A percentile compares a stretch with the other conserved stretches of the same genome.
Evolutionary conservation across 2,113 vertebrate species (phyloP).

Genomic region (Hippopotamus amphibius): DNA sequence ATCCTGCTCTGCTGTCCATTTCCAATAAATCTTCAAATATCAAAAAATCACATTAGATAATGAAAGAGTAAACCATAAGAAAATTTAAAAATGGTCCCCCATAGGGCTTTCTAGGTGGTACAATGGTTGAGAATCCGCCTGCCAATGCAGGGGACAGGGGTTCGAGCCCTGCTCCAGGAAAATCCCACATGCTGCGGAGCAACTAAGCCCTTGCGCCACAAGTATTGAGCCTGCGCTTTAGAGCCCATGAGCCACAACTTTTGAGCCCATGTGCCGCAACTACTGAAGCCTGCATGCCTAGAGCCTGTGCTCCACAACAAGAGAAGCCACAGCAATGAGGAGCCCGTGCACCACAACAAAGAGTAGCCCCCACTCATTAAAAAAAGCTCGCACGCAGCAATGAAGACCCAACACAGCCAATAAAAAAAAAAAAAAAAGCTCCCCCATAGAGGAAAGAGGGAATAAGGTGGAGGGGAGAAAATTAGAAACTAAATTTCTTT

Average conservation of each 20-base stretch:
- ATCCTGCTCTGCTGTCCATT: not conserved
- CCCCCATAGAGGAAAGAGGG: not conserved
- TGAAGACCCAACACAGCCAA: too few species aligned
- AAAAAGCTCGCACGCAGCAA: too few species aligned
- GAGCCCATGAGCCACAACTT: too few species aligned
- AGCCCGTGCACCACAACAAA: too few species aligned
- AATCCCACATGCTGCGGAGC: too few species aligned
- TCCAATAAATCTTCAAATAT: not conserved
- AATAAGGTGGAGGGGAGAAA: not conserved
- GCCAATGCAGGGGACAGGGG: not conserved
- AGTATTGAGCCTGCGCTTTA: too few species aligned
- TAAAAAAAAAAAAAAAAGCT: not conserved
- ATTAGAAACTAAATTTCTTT: not conserved
- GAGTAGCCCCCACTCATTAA: too few species aligned
- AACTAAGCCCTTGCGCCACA: too few species aligned
- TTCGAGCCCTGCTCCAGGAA: not conserved
- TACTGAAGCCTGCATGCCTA: too few species aligned
- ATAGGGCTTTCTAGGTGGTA: not conserved
- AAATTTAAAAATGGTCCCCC: not conserved
- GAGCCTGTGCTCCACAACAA: too few species aligned
- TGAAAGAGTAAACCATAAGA: not conserved
- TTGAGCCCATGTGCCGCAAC: too few species aligned
- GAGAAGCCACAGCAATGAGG: too few species aligned
- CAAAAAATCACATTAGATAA: not conserved
- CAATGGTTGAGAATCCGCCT: not conserved